These are phyloP conservation scores for Carduelis carduelis DNA, from an alignment of 2,797 vertebrate genomes.

Conservation along the genomic window DNA sequence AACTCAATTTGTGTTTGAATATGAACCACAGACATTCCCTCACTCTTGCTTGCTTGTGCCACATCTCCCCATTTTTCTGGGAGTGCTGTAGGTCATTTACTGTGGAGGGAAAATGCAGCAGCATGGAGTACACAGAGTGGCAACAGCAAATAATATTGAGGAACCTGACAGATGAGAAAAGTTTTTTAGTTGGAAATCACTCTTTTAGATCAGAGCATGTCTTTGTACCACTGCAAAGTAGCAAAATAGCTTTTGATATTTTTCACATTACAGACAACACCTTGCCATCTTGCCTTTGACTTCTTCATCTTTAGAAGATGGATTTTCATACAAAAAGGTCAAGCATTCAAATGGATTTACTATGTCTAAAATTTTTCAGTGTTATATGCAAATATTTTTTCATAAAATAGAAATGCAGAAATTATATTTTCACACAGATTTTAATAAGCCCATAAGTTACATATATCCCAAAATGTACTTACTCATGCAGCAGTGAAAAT, in stretches of 20 bases:
- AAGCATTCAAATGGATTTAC: neutral
- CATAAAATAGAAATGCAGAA: neutral
- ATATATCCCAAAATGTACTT: neutral
- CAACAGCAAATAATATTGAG: accelerated
- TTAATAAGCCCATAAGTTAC: neutral
- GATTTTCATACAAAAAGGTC: neutral
- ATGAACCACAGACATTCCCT: neutral
- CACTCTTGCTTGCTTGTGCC: neutral
- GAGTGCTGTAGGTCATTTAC: neutral
- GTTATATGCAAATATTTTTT: neutral
- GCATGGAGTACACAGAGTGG: accelerated
- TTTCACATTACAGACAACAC: neutral
- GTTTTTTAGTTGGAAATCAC: neutral
- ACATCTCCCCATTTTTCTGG: neutral
- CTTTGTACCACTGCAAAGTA: neutral
- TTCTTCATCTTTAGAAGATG: neutral
- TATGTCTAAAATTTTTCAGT: neutral
- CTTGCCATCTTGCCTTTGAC: neutral
- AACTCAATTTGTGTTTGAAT: neutral
- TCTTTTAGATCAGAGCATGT: neutral
- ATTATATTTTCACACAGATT: neutral
- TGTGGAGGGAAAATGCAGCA: neutral
- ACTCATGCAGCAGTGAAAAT: neutral
- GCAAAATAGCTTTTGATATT: neutral
- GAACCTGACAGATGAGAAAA: neutral